These are phyloP conservation scores for Seira ritae DNA, from an alignment of 2,888 invertebrate species.

Conservation along the genomic window DNA sequence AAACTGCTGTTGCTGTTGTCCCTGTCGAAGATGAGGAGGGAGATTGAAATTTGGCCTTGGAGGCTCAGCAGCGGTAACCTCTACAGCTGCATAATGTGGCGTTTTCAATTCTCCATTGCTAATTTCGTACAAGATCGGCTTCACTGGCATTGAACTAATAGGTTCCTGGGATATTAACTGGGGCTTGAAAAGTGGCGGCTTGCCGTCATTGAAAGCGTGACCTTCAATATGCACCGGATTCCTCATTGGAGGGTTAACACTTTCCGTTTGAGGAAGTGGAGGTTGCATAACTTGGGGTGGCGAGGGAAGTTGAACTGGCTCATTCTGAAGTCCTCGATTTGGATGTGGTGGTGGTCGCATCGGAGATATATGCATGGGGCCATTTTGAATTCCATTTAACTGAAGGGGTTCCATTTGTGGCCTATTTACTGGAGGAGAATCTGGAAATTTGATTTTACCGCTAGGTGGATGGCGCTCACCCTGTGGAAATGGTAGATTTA, in stretches of 20 bases:
- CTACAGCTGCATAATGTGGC: slow-evolving; percentile 15
- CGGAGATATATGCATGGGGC: background rate
- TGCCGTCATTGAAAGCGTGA: no score
- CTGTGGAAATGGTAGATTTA: background rate
- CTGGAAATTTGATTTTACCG: background rate
- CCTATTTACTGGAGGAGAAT: background rate
- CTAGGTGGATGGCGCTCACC: no score
- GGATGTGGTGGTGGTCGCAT: background rate
- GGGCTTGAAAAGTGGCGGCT: background rate
- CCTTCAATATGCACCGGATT: no score
- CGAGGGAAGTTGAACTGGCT: background rate
- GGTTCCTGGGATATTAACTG: slow-evolving; percentile 24
- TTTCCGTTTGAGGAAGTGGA: background rate
- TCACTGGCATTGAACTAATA: slow-evolving; percentile 2
- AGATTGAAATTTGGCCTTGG: slow-evolving; percentile 10
- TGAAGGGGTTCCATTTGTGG: background rate
- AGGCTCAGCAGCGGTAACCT: background rate
- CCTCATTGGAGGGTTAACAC: no score
- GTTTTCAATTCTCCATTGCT: slow-evolving; percentile 25
- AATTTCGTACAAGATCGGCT: slow-evolving; percentile 32
- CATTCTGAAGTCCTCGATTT: background rate
- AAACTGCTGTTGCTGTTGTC: slow-evolving; percentile 13
- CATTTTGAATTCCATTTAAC: background rate
- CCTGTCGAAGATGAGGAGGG: slow-evolving; percentile 14
- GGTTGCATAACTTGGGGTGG: background rate